Evolutionary conservation across 1,140 invertebrate species (phyloP), one percentile per base, ranked within the genome.

Genomic region (Globodera ellingtonae): DNA sequence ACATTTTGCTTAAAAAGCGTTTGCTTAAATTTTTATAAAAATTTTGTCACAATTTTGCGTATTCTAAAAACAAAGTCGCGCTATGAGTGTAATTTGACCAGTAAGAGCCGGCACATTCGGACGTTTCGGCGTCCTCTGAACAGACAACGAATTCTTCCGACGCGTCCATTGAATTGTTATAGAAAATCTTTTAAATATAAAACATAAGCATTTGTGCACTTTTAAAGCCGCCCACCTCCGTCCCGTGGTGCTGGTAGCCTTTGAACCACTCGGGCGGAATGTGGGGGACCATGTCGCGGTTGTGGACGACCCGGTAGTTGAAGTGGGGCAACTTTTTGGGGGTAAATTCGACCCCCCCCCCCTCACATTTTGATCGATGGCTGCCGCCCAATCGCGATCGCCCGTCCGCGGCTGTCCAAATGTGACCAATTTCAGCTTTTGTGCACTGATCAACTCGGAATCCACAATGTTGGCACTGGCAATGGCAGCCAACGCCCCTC

Each of bases 371-470:
- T 66, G 18, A 59, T 86, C 85, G 21, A 84, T 77, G 24, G 75
- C 81, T 44, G 75, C 46, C 72, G 84, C 80, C 44, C 50, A 86
- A n/a, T 79, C 79, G 66, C 72, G 73, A 47, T 86, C 72, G 50
- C 85, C 85, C 8, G 82, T 86, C 52, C 85, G 67, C 71, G 85
- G 85, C 59, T 86, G 83, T 69, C 85, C 85, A 24, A 85, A 82
- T 21, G 85, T 86, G 78, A 84, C 76, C 47, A 86, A 70, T 75
- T 86, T 85, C 3, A 86, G 66, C 10, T 59, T 72, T n/a, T 83
- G 46, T 13, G 78, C 48, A 46, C 67, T 52, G 56, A 73, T 67
- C 46, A 77, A 52, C 18, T 78, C 62, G 70, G 76, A 79, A 44
- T 82, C 82, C 24, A 67, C 76, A 67, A 86, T 79, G 59, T 78